These are phyloP conservation scores for Eremophila alpestris DNA, from an alignment of 2,797 vertebrate genomes.

Conservation along the genomic window DNA sequence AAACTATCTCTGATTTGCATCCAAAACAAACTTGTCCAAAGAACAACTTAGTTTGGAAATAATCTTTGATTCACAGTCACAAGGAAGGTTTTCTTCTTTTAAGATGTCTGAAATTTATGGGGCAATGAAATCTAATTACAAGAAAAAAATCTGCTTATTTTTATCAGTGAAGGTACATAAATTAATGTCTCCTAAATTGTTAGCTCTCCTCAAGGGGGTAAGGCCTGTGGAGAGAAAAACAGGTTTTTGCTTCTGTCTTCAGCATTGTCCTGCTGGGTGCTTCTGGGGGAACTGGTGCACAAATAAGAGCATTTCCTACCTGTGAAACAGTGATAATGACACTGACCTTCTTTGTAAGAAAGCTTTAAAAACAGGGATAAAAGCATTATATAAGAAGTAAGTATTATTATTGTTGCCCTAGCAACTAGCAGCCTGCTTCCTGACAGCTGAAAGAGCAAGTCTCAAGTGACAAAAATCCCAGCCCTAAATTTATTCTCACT, in stretches of 20 bases:
- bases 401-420: conserved; percentile 4
- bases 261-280: background rate
- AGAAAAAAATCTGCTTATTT: background rate
- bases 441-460: conserved; percentile 16
- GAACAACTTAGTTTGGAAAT: background rate
- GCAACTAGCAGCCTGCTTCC: conserved; percentile 37
- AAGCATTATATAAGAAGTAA: conserved; percentile 16
- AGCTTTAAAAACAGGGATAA: conserved; percentile 1
- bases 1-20: background rate
- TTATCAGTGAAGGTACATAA: background rate
- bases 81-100: background rate
- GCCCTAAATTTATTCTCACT: background rate
- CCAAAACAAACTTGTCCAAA: background rate
- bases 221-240: background rate
- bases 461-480: conserved; percentile 20
- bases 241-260: background rate
- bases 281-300: background rate
- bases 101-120: background rate
- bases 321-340: conserved; percentile 23
- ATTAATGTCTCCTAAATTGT: background rate
- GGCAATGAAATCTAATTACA: background rate
- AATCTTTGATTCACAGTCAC: background rate
- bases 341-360: conserved; percentile 6
- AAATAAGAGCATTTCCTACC: background rate
- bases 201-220: background rate